Conservation (phyloP, 2,888 invertebrate genomes). For the Macaria notata region DNA sequence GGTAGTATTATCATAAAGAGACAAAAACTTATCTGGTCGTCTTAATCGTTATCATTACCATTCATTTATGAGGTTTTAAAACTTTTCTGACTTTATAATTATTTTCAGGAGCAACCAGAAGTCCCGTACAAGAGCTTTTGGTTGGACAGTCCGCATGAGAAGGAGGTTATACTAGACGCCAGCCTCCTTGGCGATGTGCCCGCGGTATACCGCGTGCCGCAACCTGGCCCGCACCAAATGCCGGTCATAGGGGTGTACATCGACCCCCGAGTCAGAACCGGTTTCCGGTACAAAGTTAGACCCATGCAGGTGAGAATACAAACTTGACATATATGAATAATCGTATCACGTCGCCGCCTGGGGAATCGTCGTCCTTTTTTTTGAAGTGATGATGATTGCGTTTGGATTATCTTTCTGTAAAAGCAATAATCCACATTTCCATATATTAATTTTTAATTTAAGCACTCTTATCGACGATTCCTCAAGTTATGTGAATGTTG, state of each 20-base stretch:
- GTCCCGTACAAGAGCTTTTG: slow-evolving; percentile 57
- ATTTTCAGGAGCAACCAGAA: slow-evolving; percentile 61
- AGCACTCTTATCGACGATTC: slow-evolving; percentile 45
- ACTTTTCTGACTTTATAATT: slow-evolving; percentile 2
- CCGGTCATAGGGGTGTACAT: slow-evolving; percentile 88
- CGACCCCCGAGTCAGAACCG: slow-evolving; percentile 87
- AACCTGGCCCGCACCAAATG: slow-evolving; percentile 84
- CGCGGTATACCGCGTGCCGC: slow-evolving; percentile 83
- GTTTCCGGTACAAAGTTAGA: slow-evolving; percentile 88
- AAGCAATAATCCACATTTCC: slow-evolving; percentile 74
- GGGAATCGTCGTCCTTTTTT: slow-evolving; percentile 52
- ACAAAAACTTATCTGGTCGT: too few relatives aligned
- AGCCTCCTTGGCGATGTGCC: slow-evolving; percentile 85
- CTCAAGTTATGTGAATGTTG: slow-evolving; percentile 63
- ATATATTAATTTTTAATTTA: neutral
- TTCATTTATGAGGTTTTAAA: too few relatives aligned
- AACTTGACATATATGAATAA: slow-evolving; percentile 46
- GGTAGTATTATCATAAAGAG: too few relatives aligned
- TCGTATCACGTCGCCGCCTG: slow-evolving; percentile 51
- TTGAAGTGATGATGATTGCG: slow-evolving; percentile 74
- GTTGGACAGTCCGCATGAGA: slow-evolving; percentile 52
- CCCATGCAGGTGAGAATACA: slow-evolving; percentile 82
- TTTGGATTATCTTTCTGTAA: slow-evolving; percentile 35
- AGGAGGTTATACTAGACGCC: slow-evolving; percentile 79
- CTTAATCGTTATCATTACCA: too few relatives aligned